Percentiles rank a stretch among this genome's conserved stretches.
Evolutionary conservation across 2,888 invertebrate species (phyloP).

Genomic region (Opisthograptis luteolata): DNA sequence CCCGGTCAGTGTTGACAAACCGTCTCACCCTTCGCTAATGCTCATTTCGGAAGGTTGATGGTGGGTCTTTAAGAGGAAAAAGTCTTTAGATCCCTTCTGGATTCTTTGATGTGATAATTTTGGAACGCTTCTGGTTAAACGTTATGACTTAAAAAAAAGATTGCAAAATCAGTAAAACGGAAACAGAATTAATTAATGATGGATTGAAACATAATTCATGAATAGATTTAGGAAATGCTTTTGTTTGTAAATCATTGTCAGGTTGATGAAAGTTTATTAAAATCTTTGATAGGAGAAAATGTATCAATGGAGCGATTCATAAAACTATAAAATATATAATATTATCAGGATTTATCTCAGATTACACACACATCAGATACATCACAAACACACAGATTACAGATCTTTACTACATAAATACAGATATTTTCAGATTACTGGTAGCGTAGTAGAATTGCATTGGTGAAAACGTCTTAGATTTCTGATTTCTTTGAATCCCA

Average conservation of each 20-base stretch:
- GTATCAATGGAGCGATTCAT: too few species aligned
- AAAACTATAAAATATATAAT: too few species aligned
- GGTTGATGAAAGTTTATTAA: too few species aligned
- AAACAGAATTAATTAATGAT: slow-evolving; percentile 7
- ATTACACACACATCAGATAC: too few species aligned
- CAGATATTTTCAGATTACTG: too few species aligned
- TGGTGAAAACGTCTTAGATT: neutral
- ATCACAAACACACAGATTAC: too few species aligned
- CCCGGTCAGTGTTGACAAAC: slow-evolving; percentile 71
- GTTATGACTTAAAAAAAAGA: neutral
- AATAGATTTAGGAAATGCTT: neutral
- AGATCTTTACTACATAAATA: too few species aligned
- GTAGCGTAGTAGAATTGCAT: too few species aligned
- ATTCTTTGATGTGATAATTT: slow-evolving; percentile 52
- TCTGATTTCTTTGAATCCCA: neutral
- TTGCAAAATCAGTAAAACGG: slow-evolving; percentile 9
- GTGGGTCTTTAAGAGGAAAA: slow-evolving; percentile 55
- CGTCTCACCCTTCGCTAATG: slow-evolving; percentile 74
- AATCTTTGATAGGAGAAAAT: too few species aligned
- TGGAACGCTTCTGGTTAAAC: slow-evolving; percentile 22
- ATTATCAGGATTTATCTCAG: too few species aligned
- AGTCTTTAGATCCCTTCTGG: slow-evolving; percentile 41
- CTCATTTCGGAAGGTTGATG: slow-evolving; percentile 59
- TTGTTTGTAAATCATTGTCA: too few species aligned
- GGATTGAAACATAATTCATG: neutral